Evolutionary conservation across 2,113 vertebrate genomes (phyloP).

Genomic region (Sus scrofa): T2T-Sscrofa CM000827.6:34638501-34639000

Average conservation of each 20-base stretch:
- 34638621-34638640: not conserved
- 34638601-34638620: not conserved
- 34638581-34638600: not conserved
- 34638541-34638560: not conserved
- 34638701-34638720: not conserved
- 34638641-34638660: not conserved
- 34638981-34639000: not conserved
- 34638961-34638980: not conserved
- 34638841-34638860: not conserved
- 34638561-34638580: not conserved
- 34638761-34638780: not conserved
- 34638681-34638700: not conserved
- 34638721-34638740: not conserved
- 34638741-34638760: not conserved
- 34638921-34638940: slow-evolving; percentile 33
- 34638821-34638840: not conserved
- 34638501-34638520: not conserved
- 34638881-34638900: not conserved
- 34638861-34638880: not conserved
- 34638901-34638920: not conserved
- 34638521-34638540: not conserved
- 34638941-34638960: not conserved
- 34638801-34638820: not conserved
- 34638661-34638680: not conserved
- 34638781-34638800: not conserved